These are phyloP conservation scores for Phrynocephalus vlangalii DNA, from an alignment of 2,797 vertebrate species.

Conservation along the genomic window DNA sequence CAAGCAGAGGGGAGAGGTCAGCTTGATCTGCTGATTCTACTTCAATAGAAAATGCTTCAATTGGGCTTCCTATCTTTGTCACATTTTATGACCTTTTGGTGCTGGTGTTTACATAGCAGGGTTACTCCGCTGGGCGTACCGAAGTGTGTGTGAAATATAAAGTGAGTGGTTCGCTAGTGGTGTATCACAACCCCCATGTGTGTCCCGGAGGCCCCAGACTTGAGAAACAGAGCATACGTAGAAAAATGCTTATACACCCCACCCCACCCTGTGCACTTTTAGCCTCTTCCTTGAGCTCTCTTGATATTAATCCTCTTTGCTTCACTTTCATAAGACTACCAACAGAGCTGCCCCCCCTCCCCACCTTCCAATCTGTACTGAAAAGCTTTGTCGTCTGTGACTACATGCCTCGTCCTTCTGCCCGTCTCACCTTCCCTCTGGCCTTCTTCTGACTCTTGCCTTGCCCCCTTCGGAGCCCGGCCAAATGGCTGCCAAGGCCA, in stretches of 20 bases:
- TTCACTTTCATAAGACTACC: constrained; percentile 49
- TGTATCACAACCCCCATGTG: background rate
- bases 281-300: constrained; percentile 53
- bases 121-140: background rate
- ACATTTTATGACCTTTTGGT: background rate
- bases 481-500: constrained; percentile 10
- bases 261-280: background rate
- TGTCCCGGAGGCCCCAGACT: background rate
- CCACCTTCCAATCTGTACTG: background rate
- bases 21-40: background rate
- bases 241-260: background rate
- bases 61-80: background rate
- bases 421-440: constrained; percentile 32
- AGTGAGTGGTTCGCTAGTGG: background rate
- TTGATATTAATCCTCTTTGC: constrained; percentile 64
- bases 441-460: background rate
- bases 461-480: background rate
- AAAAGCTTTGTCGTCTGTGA: constrained; percentile 38
- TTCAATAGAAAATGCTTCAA: background rate
- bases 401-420: constrained; percentile 40
- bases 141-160: background rate
- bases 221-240: background rate
- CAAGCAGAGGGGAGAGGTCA: background rate
- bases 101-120: background rate
- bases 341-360: constrained; percentile 47